Conservation (phyloP, 2,797 vertebrate genomes). For the Nasua narica region DNA sequence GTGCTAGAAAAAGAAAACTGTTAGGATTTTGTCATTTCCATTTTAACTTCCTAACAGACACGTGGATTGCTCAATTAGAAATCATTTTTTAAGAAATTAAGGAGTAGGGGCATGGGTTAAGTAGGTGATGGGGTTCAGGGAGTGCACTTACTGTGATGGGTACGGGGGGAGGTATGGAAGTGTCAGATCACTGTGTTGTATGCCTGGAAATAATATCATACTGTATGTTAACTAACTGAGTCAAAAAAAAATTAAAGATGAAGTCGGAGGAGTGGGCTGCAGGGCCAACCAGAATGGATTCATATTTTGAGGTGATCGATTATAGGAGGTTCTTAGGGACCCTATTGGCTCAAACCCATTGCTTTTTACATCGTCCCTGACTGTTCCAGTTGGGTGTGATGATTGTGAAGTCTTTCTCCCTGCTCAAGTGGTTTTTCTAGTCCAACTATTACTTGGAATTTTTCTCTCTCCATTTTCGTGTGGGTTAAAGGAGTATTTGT, state of each 20-base stretch:
- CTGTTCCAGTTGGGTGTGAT: background rate
- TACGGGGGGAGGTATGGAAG: background rate
- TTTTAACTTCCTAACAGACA: slow-evolving; percentile 49
- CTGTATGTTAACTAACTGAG: background rate
- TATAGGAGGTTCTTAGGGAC: background rate
- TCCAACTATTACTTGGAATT: background rate
- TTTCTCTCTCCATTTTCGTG: background rate
- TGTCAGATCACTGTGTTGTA: background rate
- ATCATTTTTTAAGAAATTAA: background rate
- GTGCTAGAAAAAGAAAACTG: slow-evolving; percentile 58
- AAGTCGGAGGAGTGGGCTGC: background rate
- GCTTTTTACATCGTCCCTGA: background rate
- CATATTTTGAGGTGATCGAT: slow-evolving; percentile 21
- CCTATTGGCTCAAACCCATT: background rate
- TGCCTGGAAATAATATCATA: background rate
- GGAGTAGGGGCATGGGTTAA: background rate
- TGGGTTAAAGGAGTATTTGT: slow-evolving; percentile 13
- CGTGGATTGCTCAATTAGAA: slow-evolving; percentile 46
- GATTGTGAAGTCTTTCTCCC: background rate
- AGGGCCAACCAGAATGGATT: background rate
- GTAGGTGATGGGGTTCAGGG: background rate
- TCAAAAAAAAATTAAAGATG: background rate
- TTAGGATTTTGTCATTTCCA: slow-evolving; percentile 55
- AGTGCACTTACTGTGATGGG: background rate
- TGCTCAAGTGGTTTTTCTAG: background rate